Percentiles rank a stretch among this genome's conserved stretches.
These are phyloP conservation scores for Drosophila ficusphila DNA, from an alignment of 1,140 invertebrate species.

Conservation along the genomic window DNA sequence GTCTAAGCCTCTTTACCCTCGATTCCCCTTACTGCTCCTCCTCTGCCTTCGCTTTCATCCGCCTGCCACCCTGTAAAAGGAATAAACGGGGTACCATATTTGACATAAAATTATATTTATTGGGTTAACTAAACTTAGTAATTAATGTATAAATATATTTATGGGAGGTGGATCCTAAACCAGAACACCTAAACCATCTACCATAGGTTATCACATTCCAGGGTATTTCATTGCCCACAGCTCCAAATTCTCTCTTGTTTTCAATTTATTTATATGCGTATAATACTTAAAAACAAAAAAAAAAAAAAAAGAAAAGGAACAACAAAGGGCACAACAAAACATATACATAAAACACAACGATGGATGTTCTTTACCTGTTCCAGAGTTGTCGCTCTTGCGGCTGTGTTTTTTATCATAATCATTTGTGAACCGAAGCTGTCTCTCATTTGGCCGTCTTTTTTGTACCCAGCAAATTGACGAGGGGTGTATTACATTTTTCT, in stretches of 20 bases:
- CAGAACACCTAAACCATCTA: too few relatives aligned
- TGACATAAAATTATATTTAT: background rate
- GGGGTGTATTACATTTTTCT: background rate
- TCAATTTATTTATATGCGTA: slow-evolving; percentile 44
- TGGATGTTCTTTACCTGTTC: slow-evolving; percentile 71
- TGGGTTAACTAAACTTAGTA: too few relatives aligned
- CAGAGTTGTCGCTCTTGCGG: slow-evolving; percentile 31
- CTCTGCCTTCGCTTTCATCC: background rate
- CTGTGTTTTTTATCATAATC: slow-evolving; percentile 64
- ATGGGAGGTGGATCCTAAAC: too few relatives aligned
- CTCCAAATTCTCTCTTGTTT: slow-evolving; percentile 17
- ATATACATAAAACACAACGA: slow-evolving; percentile 49
- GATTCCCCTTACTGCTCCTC: background rate
- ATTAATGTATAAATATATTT: too few relatives aligned
- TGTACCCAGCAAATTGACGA: background rate
- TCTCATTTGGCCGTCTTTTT: background rate
- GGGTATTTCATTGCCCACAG: background rate
- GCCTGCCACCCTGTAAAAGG: slow-evolving; percentile 1
- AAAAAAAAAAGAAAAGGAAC: slow-evolving; percentile 12
- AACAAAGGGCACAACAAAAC: slow-evolving; percentile 24
- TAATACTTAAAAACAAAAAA: slow-evolving; percentile 16
- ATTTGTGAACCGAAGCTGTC: slow-evolving; percentile 61
- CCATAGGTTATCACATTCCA: background rate
- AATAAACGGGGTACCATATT: background rate
- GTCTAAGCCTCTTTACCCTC: slow-evolving; percentile 22